Conservation (phyloP, 2,888 invertebrate genomes). For the Cheiracanthium punctorium region DNA sequence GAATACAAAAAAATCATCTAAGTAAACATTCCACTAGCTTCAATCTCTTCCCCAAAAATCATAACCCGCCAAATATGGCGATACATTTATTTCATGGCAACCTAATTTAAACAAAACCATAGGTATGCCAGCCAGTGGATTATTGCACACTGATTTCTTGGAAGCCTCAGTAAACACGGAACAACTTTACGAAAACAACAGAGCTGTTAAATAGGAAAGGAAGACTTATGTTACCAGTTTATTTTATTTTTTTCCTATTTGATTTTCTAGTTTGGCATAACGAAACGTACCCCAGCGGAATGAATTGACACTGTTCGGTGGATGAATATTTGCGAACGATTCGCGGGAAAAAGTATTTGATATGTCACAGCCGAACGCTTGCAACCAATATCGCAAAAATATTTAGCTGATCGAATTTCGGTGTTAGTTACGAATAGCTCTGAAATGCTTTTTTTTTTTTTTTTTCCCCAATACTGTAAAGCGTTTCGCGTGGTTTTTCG, state of each 20-base stretch:
- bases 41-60: too few species aligned
- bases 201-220: not conserved
- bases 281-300: not conserved
- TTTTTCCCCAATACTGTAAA: too few species aligned
- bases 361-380: too few species aligned
- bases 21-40: too few species aligned
- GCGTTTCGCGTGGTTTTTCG: too few species aligned
- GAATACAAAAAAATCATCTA: too few species aligned
- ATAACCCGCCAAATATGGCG: not conserved
- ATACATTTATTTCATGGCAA: not conserved
- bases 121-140: not conserved
- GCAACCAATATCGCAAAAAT: too few species aligned
- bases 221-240: not conserved
- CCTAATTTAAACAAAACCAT: not conserved
- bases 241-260: not conserved
- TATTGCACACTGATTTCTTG: slow-evolving; percentile 18
- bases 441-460: too few species aligned
- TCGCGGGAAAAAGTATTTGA: not conserved
- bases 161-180: slow-evolving; percentile 44
- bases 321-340: not conserved
- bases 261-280: slow-evolving; percentile 4
- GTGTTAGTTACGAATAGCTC: too few species aligned
- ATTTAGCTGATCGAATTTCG: too few species aligned
- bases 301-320: not conserved
- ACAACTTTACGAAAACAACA: slow-evolving; percentile 18